Percentiles rank a stretch among this genome's conserved stretches.
Evolutionary conservation across 2,113 vertebrate species (phyloP).

Genomic region (Python bivittatus): DNA sequence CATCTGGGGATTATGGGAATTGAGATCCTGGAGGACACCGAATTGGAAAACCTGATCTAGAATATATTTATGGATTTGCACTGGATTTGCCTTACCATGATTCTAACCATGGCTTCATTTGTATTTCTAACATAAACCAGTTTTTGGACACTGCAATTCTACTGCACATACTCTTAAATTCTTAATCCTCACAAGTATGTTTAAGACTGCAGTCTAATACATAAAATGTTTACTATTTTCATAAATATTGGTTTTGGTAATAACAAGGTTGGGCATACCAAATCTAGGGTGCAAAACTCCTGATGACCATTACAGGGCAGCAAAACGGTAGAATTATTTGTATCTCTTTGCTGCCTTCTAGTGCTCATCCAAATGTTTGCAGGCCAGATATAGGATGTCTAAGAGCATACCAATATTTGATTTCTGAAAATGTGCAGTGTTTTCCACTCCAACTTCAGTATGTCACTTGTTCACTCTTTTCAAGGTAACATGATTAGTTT

Average conservation of each 20-base stretch:
- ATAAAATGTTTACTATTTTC: not conserved
- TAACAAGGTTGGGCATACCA: too few relatives aligned
- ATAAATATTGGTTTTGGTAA: not conserved
- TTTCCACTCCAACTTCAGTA: not conserved
- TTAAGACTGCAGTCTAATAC: not conserved
- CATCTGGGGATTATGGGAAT: not conserved
- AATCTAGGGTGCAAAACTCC: too few relatives aligned
- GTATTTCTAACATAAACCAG: not conserved
- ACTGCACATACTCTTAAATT: not conserved
- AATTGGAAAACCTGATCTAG: not conserved
- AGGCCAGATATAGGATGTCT: not conserved
- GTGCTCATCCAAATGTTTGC: not conserved
- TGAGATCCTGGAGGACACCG: not conserved
- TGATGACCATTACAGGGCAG: not conserved
- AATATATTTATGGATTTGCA: too few relatives aligned
- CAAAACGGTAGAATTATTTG: not conserved
- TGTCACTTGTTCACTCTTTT: not conserved
- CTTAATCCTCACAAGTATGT: not conserved
- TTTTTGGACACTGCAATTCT: not conserved
- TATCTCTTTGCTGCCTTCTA: not conserved
- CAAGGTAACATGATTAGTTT: not conserved
- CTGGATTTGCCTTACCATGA: not conserved
- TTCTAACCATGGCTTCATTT: not conserved
- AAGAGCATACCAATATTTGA: not conserved
- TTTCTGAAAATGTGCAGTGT: not conserved